Percentiles rank a stretch among this genome's conserved stretches.
phyloP scores from a whole-genome alignment of 2,113 vertebrate genomes.

The Anolis sagrei region DNA sequence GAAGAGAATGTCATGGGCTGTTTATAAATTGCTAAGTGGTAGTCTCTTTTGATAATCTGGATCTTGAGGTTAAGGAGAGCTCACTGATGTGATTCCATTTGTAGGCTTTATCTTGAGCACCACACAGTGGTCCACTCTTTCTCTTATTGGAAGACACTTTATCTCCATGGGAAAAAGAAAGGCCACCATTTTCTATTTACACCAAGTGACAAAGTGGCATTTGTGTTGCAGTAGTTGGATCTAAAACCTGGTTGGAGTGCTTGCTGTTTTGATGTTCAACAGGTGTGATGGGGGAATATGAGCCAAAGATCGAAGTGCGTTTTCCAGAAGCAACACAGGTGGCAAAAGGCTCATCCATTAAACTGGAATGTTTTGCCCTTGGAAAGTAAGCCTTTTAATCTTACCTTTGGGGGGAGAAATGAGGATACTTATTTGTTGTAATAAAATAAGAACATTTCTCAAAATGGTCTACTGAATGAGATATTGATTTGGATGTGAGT shows the following conservation, averaged over 20 bases:
- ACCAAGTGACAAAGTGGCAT: neutral
- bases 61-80: constrained; percentile 3
- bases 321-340: constrained; percentile 83
- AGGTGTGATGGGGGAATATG: constrained; percentile 92
- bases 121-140: constrained; percentile 4
- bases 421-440: neutral
- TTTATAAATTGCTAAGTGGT: neutral
- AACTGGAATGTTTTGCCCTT: constrained; percentile 91
- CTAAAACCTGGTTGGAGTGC: constrained; percentile 61
- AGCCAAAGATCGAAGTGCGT: constrained; percentile 91
- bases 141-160: rapidly evolving
- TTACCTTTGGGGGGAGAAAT: constrained; percentile 3
- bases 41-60: constrained; percentile 5
- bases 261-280: constrained; percentile 76
- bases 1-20: neutral
- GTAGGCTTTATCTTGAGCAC: neutral
- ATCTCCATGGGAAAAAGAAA: rapidly evolving
- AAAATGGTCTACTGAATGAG: neutral
- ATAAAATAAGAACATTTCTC: neutral
- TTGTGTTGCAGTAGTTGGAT: constrained; percentile 11
- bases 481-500: constrained; percentile 7
- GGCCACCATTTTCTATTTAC: neutral
- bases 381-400: constrained; percentile 87
- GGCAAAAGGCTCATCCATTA: constrained; percentile 84
- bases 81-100: neutral